A percentile compares a stretch with the other conserved stretches of the same genome.
Conservation (phyloP, 2,113 vertebrate species). For the Pteronura brasiliensis region DNA sequence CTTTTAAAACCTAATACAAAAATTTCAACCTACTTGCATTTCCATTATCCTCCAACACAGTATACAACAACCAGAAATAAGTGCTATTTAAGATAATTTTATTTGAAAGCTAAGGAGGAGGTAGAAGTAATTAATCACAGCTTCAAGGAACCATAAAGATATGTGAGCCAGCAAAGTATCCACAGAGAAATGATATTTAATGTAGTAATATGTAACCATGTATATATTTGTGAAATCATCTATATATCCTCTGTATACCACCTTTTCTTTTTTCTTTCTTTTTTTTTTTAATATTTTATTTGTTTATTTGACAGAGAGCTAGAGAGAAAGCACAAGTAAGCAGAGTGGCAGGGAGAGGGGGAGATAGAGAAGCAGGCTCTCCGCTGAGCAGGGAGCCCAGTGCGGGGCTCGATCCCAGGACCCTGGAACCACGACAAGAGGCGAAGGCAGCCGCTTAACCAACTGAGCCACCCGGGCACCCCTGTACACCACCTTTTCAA, state of each 20-base stretch:
- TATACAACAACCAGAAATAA: conserved; percentile 49
- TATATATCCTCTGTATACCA: not conserved
- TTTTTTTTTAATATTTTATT: too few relatives aligned
- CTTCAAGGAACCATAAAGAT: not conserved
- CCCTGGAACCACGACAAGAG: too few relatives aligned
- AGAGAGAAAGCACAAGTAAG: too few relatives aligned
- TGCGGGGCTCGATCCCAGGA: too few relatives aligned
- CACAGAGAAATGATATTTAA: not conserved
- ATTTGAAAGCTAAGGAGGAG: conserved; percentile 51
- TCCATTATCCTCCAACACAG: conserved; percentile 56
- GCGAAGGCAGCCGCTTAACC: too few relatives aligned
- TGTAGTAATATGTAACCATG: not conserved
- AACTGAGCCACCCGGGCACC: too few relatives aligned
- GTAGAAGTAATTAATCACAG: conserved; percentile 51
- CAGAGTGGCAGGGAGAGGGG: too few relatives aligned
- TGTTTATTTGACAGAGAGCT: too few relatives aligned
- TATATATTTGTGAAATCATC: not conserved
- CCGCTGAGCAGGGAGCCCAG: too few relatives aligned
- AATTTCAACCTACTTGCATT: conserved; percentile 28
- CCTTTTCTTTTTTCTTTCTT: too few relatives aligned
- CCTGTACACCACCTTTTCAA: not conserved
- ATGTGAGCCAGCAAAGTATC: not conserved
- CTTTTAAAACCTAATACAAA: not conserved
- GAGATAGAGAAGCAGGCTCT: too few relatives aligned
- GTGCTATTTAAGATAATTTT: conserved; percentile 47